Evolutionary conservation across 2,888 invertebrate genomes (phyloP), one percentile per base, ranked within the genome.

Genomic region (Diplazon laetatorius): DNA sequence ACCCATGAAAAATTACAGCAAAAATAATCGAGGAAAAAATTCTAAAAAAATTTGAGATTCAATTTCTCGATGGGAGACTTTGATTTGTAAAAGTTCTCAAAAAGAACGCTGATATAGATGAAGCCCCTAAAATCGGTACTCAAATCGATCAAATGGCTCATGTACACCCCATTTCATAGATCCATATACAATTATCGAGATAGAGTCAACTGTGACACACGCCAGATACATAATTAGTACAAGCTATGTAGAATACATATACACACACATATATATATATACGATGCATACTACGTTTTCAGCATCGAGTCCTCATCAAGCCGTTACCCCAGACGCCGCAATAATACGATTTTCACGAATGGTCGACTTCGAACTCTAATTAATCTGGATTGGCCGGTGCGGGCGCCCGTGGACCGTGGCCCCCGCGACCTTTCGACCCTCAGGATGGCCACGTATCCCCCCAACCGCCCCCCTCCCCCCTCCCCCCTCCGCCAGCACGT

Each of bases 261-360:
- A 63, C 9, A 30, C 16, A 30, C 12, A n/a, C n/a, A n/a, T 8
- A 14, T 63, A 30, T 46, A 30, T 44, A 22, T 48, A 46, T 16
- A 37, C 3, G 3, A 44, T 46, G 57, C 48, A 50, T 57, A 70
- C 5, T 25, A 22, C 10, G 70, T 39, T 68, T 52, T 62, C 57
- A 39, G 16, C 46, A 42, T 55, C 59, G 44, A 66, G 50, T 70
- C 55, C 59, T 76, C n/a, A n/a, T n/a, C 83, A 83, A 82, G 82
- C 81, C 81, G 82, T 82, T 82, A 77, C 82, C 73, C 73, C 52
- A 75, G 78, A 82, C 81, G 79, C 80, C 80, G 83, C 86, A 88
- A 89, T 89, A 88, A 89, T 89, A 88, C 85, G 85, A 87, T 89
- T 89, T 88, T 86, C 82, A 85, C 87, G 86, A 86, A 87, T 85